These are phyloP conservation scores for Paratrypauchen microcephalus DNA, from an alignment of 2,797 vertebrate genomes.

Conservation along the genomic window DNA sequence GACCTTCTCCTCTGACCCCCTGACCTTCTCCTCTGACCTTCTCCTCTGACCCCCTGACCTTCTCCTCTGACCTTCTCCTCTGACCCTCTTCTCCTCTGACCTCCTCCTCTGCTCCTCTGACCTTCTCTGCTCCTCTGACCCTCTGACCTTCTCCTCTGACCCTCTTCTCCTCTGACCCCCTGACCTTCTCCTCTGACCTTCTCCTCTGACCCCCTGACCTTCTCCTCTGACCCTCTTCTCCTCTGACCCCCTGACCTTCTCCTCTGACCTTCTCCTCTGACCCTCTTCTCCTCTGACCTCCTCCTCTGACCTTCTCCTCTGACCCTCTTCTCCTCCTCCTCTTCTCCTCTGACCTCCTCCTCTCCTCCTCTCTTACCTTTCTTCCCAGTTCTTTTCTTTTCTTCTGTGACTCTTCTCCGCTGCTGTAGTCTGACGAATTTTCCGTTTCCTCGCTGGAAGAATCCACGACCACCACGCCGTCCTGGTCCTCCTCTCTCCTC, in stretches of 20 bases:
- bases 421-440: slow-evolving; percentile 41
- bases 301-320: background rate
- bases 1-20: background rate
- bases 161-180: background rate
- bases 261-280: background rate
- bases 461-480: slow-evolving; percentile 17
- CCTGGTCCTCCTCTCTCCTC: background rate
- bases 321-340: background rate
- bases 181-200: background rate
- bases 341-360: no score
- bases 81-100: background rate
- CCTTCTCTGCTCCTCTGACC: no score
- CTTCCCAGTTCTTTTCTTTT: slow-evolving; percentile 31
- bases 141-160: background rate
- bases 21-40: background rate
- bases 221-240: no score
- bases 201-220: background rate
- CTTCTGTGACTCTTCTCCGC: slow-evolving; percentile 9
- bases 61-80: no score
- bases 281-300: no score
- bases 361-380: background rate
- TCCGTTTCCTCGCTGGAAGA: slow-evolving; percentile 56
- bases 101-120: background rate
- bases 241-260: no score
- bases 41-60: no score